A percentile compares a stretch with the other conserved stretches of the same genome.
Evolutionary conservation across 2,888 invertebrate genomes (phyloP).

Genomic region (Creontiades dilutus): DNA sequence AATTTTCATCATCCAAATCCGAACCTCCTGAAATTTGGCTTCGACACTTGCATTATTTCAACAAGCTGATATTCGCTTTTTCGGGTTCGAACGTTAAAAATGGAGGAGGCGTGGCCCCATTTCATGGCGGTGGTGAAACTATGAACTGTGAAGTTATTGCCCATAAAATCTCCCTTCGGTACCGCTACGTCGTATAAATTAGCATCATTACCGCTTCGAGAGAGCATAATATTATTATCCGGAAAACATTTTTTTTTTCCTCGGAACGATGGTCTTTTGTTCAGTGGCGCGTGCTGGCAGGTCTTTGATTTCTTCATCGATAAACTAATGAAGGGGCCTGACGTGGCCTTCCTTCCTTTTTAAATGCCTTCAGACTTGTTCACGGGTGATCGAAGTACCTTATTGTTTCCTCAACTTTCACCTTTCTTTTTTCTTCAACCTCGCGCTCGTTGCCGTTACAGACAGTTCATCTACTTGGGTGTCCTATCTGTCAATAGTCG

Average conservation of each 20-base stretch:
- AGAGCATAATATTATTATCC: background rate
- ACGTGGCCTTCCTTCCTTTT: background rate
- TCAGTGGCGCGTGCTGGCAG: background rate
- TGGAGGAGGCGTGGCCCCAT: too few relatives aligned
- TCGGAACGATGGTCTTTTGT: background rate
- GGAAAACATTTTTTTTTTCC: background rate
- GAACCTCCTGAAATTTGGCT: too few relatives aligned
- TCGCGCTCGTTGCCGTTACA: background rate
- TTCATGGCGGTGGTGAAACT: too few relatives aligned
- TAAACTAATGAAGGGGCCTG: background rate
- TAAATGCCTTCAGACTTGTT: background rate
- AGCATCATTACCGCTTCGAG: background rate
- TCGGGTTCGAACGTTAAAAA: too few relatives aligned
- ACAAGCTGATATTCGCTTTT: too few relatives aligned
- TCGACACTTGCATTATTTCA: too few relatives aligned
- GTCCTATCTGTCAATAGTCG: too few relatives aligned
- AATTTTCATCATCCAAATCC: too few relatives aligned
- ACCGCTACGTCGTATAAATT: background rate
- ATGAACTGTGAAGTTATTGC: too few relatives aligned
- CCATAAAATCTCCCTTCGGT: too few relatives aligned
- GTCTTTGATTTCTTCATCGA: conserved; percentile 20
- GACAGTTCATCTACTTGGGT: too few relatives aligned
- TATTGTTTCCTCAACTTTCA: conserved; percentile 22
- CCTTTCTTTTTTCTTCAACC: background rate
- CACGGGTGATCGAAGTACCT: conserved; percentile 2